phyloP scores from a whole-genome alignment of 2,888 invertebrate genomes.

The Agrilus cyanescens region DNA sequence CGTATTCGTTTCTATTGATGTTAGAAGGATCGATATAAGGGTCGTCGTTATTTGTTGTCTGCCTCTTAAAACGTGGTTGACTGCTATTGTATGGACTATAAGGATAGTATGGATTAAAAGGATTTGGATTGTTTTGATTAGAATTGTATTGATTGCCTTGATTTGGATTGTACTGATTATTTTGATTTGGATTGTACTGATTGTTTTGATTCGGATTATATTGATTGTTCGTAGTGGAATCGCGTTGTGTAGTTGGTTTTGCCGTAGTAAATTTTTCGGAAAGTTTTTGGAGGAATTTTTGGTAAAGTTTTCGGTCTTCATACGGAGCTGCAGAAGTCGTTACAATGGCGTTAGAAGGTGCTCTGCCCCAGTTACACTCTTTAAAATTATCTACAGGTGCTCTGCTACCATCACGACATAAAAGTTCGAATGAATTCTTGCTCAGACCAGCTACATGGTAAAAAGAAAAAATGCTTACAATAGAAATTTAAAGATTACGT shows the following conservation, averaged over 20 bases:
- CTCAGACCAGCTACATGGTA: slow-evolving; percentile 46
- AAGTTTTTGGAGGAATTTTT: slow-evolving; percentile 51
- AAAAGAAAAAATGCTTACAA: slow-evolving; percentile 8
- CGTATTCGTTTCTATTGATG: slow-evolving; percentile 26
- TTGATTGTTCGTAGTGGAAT: slow-evolving; percentile 7
- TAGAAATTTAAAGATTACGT: neutral
- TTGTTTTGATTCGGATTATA: slow-evolving; percentile 3
- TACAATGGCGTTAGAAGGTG: slow-evolving; percentile 74
- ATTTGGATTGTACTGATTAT: slow-evolving; percentile 7
- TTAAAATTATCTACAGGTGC: slow-evolving; percentile 55
- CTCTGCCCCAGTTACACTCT: slow-evolving; percentile 74
- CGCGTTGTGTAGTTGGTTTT: slow-evolving; percentile 14
- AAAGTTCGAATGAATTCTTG: slow-evolving; percentile 61
- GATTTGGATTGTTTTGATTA: neutral
- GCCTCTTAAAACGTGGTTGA: slow-evolving; percentile 11
- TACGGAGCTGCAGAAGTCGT: slow-evolving; percentile 66
- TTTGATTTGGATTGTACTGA: slow-evolving; percentile 2
- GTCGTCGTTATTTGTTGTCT: slow-evolving; percentile 13
- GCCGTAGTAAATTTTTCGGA: slow-evolving; percentile 42
- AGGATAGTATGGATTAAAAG: too few relatives aligned
- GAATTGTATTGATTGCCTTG: slow-evolving; percentile 7
- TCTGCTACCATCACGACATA: slow-evolving; percentile 71
- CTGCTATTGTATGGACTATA: slow-evolving; percentile 7
- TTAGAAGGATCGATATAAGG: slow-evolving; percentile 25
- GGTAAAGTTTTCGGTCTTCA: slow-evolving; percentile 46